Evolutionary conservation across 2,797 vertebrate genomes (phyloP), one percentile per base, ranked within the genome.

Genomic region (Emys orbicularis): DNA sequence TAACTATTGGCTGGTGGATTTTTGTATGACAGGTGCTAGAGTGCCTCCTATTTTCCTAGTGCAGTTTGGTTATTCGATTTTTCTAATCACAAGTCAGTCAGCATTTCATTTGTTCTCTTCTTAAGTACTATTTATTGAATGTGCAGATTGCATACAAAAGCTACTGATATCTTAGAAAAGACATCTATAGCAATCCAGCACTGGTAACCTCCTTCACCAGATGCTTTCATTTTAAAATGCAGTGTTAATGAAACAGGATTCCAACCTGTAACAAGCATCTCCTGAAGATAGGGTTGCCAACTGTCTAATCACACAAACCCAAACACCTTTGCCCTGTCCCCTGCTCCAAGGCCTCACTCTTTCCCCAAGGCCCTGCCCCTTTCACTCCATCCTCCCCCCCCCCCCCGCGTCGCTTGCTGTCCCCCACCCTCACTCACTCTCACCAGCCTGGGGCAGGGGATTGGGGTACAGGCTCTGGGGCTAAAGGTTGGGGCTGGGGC

Each of bases 161-260:
- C 82, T 72, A 94, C 80, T n/a, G 27, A 87, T 86, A 91, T 4
- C 0, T 84, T 18, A 53, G 90, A 54, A 79, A 90, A 83, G 68
- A 13, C 72, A 72, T 84, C 44, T 79, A 77, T 47, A 56, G 65
- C 86, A 4, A n/a, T 92, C 12, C 83, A 90, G 57, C 4, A 65
- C 1, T 91, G 79, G 52, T 72, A 34, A 5, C 93, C 84, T 82
- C 92, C 88, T 72, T 34, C 87, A 11, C 90, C 29, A 86, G 65
- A 9, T 37, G 4, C 94, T 85, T 5, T 49, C 19, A 61, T 96
- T 89, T 53, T 23, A 90, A 94, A 72, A 52, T 6, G 21, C 15
- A 80, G 57, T 95, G 27, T 94, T 88, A 93, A 95, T 94, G 80
- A 86, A 90, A 86, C 68, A 25, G 86, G 83, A 94, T 96, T 96